Percentiles rank a stretch among this genome's conserved stretches.
Conservation (phyloP, 2,113 vertebrate species). For the Siphamia tubifer region DNA sequence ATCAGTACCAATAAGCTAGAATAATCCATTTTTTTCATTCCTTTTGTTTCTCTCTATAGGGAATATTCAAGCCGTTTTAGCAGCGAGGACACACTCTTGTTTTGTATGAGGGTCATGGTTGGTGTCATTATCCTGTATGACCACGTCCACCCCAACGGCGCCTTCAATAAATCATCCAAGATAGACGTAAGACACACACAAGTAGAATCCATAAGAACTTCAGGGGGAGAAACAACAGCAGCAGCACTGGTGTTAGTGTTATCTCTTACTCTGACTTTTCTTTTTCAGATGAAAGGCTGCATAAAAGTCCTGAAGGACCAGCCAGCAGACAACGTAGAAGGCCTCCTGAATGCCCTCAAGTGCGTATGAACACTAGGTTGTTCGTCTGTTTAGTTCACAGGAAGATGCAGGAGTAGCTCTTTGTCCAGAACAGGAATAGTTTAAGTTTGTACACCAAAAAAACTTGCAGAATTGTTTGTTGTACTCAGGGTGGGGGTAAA, state of each 20-base stretch:
- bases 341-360: slow-evolving; percentile 98
- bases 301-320: slow-evolving; percentile 99
- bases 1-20: too few species aligned
- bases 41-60: slow-evolving; percentile 58
- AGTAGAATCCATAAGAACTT: too few species aligned
- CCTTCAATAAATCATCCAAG: slow-evolving; percentile 98
- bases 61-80: slow-evolving; percentile 96
- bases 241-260: background rate
- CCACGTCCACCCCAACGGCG: slow-evolving; percentile 96
- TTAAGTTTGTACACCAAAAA: too few species aligned
- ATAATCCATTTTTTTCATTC: background rate
- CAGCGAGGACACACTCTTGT: slow-evolving; percentile 94
- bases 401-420: too few species aligned
- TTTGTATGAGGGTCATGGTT: slow-evolving; percentile 99
- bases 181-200: slow-evolving; percentile 86
- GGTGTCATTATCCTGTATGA: slow-evolving; percentile 98
- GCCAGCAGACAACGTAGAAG: slow-evolving; percentile 95
- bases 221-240: background rate
- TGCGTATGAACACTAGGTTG: slow-evolving; percentile 78
- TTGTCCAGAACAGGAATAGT: too few species aligned
- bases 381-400: background rate
- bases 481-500: too few species aligned
- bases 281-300: slow-evolving; percentile 96
- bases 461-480: too few species aligned
- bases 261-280: background rate